Base-by-base conservation (phyloP, 1,140 invertebrate genomes). In the Chironomus tepperi region DNA sequence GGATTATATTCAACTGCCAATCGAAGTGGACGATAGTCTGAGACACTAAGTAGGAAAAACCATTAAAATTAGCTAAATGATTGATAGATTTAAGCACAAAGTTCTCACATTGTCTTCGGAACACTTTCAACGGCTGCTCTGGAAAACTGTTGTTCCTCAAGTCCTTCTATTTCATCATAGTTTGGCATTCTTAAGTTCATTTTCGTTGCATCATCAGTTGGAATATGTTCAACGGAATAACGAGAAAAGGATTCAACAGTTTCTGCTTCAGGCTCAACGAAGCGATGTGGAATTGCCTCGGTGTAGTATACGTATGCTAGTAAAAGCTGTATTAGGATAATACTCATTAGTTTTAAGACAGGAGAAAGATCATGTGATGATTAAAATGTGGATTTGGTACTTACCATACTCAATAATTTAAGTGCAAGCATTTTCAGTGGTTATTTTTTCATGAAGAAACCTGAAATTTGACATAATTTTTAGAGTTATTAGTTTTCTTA, bases 1-100 rank as follows among this genome's bases (percentile, higher is more conserved):
- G 87, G 87, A 42, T 87, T 78, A 42, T 83, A 84, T 79, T 89
- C 87, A 2, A 89, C 87, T 0, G 87, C 86, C 47, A 85, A 84
- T 47, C 88, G 83, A 24, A 89, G 76, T 0, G 87, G 87, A 73
- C 88, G 76, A 74, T 82, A 81, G 2, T 78, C 0, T 79, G 80
- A 65, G 79, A 80, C 24, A 76, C 75, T 10, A 79, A 75, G 3
- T 77, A 67, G n/a, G 77, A n/a, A n/a, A n/a, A n/a, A n/a, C n/a
- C n/a, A n/a, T n/a, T n/a, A n/a, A n/a, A n/a, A n/a, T n/a, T n/a
- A n/a, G n/a, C n/a, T n/a, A n/a, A n/a, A n/a, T n/a, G 34, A 12
- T 47, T 73, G 3, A 65, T 73, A 73, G 7, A 42, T 64, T 70
- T 16, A 16, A 42, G 78, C 77, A 57, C 73, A 67, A 10, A 79